phyloP scores from a whole-genome alignment of 2,113 vertebrate genomes.

The Ictalurus punctatus region DNA sequence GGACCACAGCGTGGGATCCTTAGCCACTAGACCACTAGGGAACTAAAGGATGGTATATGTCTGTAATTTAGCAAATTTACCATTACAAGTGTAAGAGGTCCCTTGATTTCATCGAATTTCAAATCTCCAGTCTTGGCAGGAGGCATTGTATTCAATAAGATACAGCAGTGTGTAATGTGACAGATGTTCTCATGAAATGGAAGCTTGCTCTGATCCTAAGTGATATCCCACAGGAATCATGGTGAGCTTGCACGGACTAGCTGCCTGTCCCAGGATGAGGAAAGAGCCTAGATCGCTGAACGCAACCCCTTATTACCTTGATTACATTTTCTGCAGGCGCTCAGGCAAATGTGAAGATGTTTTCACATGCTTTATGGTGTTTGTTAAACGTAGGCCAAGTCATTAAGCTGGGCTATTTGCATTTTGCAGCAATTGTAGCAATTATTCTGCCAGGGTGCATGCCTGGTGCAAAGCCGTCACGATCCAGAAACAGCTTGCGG shows the following conservation, averaged over 20 bases:
- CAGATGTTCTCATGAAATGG: constrained; percentile 22
- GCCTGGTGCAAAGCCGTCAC: neutral
- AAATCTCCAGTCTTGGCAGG: neutral
- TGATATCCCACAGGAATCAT: neutral
- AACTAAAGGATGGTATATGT: neutral
- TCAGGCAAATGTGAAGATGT: neutral
- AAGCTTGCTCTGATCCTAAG: neutral
- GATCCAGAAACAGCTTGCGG: constrained; percentile 1
- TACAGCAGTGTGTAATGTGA: constrained; percentile 5
- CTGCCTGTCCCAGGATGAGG: neutral
- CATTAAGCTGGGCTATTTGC: constrained; percentile 16
- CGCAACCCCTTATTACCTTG: constrained; percentile 20
- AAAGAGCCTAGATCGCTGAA: neutral
- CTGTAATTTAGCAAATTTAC: neutral
- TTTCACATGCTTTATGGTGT: constrained; percentile 24
- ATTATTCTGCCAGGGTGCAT: neutral
- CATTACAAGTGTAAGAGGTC: neutral
- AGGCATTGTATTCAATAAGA: neutral
- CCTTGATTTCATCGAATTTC: neutral
- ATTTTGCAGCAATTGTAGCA: constrained; percentile 18
- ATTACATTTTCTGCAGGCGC: constrained; percentile 15
- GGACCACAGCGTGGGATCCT: no score
- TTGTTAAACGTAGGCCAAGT: neutral
- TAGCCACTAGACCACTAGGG: no score
- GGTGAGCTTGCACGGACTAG: constrained; percentile 8